Evolutionary conservation across 2,113 vertebrate species (phyloP).

Genomic region (Ictalurus punctatus): DNA sequence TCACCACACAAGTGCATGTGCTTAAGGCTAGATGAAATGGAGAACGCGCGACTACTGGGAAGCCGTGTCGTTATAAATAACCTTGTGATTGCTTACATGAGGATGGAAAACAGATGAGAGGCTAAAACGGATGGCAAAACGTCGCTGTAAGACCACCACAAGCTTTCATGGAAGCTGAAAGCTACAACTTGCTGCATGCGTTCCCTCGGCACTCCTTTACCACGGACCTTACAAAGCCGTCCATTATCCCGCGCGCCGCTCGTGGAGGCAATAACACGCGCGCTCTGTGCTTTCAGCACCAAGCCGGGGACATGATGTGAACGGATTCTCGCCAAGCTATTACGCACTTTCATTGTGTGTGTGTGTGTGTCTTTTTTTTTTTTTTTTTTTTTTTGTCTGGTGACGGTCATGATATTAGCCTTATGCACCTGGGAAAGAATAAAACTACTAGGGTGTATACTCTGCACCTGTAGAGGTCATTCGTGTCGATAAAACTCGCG

Average conservation of each 20-base stretch:
- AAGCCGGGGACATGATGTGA: slow-evolving; percentile 37
- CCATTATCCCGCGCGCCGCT: slow-evolving; percentile 60
- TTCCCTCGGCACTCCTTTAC: slow-evolving; percentile 56
- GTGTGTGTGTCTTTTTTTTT: neutral
- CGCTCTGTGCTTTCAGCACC: slow-evolving; percentile 34
- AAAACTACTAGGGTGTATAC: neutral
- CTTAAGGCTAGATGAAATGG: slow-evolving; percentile 87
- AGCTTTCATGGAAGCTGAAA: slow-evolving; percentile 34
- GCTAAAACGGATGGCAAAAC: slow-evolving; percentile 67
- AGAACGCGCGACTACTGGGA: slow-evolving; percentile 88
- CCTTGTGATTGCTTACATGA: slow-evolving; percentile 86
- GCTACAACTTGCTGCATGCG: slow-evolving; percentile 15
- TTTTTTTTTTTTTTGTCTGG: neutral
- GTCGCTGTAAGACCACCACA: slow-evolving; percentile 57
- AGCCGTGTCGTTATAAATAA: slow-evolving; percentile 95
- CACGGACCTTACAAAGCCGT: slow-evolving; percentile 66
- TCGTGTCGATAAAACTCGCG: neutral
- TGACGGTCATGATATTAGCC: slow-evolving; percentile 34
- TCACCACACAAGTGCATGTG: slow-evolving; percentile 89
- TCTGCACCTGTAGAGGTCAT: slow-evolving; percentile 32
- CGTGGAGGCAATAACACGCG: slow-evolving; percentile 51
- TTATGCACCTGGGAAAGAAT: slow-evolving; percentile 32
- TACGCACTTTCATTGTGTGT: slow-evolving; percentile 7
- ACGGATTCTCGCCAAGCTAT: slow-evolving; percentile 16
- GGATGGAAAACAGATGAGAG: slow-evolving; percentile 92